Base-by-base conservation (phyloP, 2,888 invertebrate genomes). In the Lithophane socia region DNA sequence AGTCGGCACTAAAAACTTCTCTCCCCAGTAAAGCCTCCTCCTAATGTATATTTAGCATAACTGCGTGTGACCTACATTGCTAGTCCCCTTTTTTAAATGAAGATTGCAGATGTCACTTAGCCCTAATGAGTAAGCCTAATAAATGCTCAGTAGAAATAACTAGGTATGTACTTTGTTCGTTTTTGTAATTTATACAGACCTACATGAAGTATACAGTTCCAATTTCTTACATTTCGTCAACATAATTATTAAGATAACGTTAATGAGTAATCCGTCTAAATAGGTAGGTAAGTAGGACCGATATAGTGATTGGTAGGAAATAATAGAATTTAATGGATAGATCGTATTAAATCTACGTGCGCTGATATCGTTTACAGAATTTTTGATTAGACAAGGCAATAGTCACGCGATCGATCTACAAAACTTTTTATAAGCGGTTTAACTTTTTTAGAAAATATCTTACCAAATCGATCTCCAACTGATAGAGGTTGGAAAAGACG, bases 401-500 rank as follows among this genome's bases (percentile, higher is more conserved):
- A 42, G 47, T 16, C 73, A 79, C 47, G 56, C 61, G 29, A 42
- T 80, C 24, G 29, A 47, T 1, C 3, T 56, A 21, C 13, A 73
- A 29, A 49, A 54, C 13, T 29, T 58, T 44, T 49, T 10, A 42
- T 9, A 37, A 4, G 29, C 16, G 37, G 5, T 52, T 0, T 2
- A 52, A 9, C 13, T 4, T 52, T 52, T 49, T 42, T 58, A 2
- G 18, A 47, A 79, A 49, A 44, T 52, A 2, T 70, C 97, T 96
- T 93, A 99, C 99, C 97, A 99, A 96, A 94, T 99, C 99, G 77
- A 98, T 97, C 92, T 99, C 99, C 73, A 99, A 94, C 86, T 98
- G 97, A 92, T 99, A 99, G 84, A 99, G 98, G 63, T 98, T 97
- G 1, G 99, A 99, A 94, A 99, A 99, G 5, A 99, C 99, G 93